Conservation (phyloP, 2,888 invertebrate genomes). For the Ethmia dodecea region DNA sequence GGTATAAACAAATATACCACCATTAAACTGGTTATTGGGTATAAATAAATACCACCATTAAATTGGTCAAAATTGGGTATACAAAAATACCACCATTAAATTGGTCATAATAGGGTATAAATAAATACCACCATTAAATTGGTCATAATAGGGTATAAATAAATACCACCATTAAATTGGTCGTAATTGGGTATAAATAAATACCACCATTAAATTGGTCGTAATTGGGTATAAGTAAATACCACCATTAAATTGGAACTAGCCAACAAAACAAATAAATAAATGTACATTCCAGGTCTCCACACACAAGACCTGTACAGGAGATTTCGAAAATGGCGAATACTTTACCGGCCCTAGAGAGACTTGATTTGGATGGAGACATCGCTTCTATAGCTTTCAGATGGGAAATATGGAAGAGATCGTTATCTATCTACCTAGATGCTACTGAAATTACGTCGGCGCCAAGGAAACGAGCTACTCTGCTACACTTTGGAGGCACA, state of each 20-base stretch:
- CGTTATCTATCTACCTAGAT: conserved; percentile 11
- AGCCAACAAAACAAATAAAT: not conserved
- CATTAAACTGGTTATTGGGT: conserved; percentile 2
- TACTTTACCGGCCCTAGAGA: not conserved
- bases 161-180: conserved; percentile 3
- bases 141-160: not conserved
- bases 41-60: conserved; percentile 1
- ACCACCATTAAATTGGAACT: conserved; percentile 3
- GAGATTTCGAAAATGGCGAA: conserved; percentile 1
- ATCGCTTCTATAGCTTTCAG: not conserved
- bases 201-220: no score
- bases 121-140: not conserved
- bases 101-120: no score
- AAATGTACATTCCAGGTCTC: conserved; percentile 1
- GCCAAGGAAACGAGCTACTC: conserved; percentile 12
- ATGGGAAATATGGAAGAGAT: conserved; percentile 17
- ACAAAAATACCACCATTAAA: no score
- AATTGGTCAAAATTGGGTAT: conserved; percentile 1
- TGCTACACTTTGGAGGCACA: conserved; percentile 9
- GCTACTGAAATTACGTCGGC: conserved; percentile 8
- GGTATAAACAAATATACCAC: not conserved
- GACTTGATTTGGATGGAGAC: conserved; percentile 3
- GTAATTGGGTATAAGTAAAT: not conserved
- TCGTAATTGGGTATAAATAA: not conserved
- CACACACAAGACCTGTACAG: conserved; percentile 1